Evolutionary conservation across 2,113 vertebrate genomes (phyloP), one percentile per base, ranked within the genome.

Genomic region (Xiphias gladius): DNA sequence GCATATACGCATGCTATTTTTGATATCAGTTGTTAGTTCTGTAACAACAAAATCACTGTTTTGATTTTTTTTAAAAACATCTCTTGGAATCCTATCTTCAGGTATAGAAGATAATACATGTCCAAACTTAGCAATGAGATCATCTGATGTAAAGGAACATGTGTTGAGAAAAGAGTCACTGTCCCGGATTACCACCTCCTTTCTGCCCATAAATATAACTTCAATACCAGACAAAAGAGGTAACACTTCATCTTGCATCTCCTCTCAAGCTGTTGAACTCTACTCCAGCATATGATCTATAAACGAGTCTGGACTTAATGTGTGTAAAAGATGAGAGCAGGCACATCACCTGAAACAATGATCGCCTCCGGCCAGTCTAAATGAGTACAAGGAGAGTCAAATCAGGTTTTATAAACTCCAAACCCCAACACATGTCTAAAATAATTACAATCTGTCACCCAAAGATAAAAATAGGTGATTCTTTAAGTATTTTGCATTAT

Each of bases 401-500:
- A 80, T 37, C 74, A 72, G 72, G 63, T 69, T 76, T 83, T 76
- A 87, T 77, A 71, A 85, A 88, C 80, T 76, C 81, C 82, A 81
- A 76, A 79, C 74, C 73, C 76, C 69, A 90, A 84, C 89, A 92
- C 75, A 89, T 89, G 88, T 86, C 69, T 70, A 76, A 83, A 91
- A 90, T 90, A 90, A 92, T 92, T 79, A 91, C 90, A 90, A 91
- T 93, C 89, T 88, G 89, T 94, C 83, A 81, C 41, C 72, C 30
- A 48, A 26, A 63, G 87, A 90, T 87, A 91, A 91, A 94, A 92
- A 94, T 92, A 94, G 90, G 58, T 82, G 81, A 81, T 93, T n/a
- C 89, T 93, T 94, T 90, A 90, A 92, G 90, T 91, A 88, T 88
- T 85, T 77, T 92, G 85, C 91, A 94, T 92, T 93, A 94, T 94